Evolutionary conservation across 2,888 invertebrate genomes (phyloP), one percentile per base, ranked within the genome.

Genomic region (Baronia brevicornis): DNA sequence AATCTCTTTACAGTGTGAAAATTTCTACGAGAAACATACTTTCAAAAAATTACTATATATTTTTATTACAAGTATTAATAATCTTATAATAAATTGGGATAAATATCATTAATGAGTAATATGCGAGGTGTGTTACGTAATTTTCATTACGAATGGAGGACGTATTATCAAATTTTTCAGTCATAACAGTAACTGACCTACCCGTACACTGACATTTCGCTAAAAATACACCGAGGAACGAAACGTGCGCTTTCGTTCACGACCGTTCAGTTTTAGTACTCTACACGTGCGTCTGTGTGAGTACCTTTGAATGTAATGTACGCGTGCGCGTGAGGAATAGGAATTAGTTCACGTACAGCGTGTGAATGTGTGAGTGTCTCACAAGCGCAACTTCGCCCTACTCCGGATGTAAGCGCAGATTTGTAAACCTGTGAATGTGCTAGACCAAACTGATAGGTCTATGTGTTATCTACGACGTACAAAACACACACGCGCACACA

Each of bases 401-500:
- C 73, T 82, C 78, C 77, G 82, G 82, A 84, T 80, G 74, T 68
- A 62, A 72, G 60, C 72, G 64, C 73, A 74, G 77, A 77, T 75
- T 79, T 69, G 67, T 69, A 62, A 51, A 67, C 54, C 57, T 69
- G 71, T 70, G 74, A 74, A 73, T 70, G 64, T 68, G 55, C 74
- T 79, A 77, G 70, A 70, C 77, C 60, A 65, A 73, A 74, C 69
- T 71, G 70, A 78, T 75, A 74, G 63, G 50, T 64, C 62, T 60
- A 56, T 58, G 56, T 64, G 62, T 68, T 74, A 72, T 72, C 71
- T 71, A 48, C 41, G 53, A 45, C 54, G 50, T 50, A 57, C 53
- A 57, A 65, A 64, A 61, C 60, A 48, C 45, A 49, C 45, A 54
- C 37, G 56, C 60, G 59, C 60, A 57, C 50, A 46, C 42, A 36